phyloP scores from a whole-genome alignment of 2,888 invertebrate species.

The Cotesia congregata region DNA sequence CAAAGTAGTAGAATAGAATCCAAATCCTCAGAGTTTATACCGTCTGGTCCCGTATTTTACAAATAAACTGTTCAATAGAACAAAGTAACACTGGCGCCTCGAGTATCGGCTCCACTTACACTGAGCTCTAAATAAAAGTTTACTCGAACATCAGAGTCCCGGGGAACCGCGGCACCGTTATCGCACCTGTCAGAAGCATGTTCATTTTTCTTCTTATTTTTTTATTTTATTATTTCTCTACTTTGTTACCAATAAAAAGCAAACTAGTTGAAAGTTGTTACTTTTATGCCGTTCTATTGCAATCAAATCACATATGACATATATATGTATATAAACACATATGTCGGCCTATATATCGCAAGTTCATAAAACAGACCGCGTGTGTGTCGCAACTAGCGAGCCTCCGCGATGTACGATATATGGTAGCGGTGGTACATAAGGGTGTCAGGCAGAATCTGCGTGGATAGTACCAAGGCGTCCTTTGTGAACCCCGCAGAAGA shows the following conservation, averaged over 20 bases:
- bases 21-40: too few species aligned
- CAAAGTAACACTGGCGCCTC: conserved; percentile 24
- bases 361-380: neutral
- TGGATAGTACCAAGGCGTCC: conserved; percentile 49
- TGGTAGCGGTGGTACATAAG: conserved; percentile 12
- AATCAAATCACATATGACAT: too few species aligned
- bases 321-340: too few species aligned
- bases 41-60: too few species aligned
- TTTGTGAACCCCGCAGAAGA: conserved; percentile 21
- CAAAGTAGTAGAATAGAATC: too few species aligned
- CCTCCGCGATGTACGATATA: neutral
- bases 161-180: conserved; percentile 24
- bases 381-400: neutral
- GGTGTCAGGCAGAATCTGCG: conserved; percentile 57
- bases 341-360: too few species aligned
- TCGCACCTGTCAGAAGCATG: conserved; percentile 53
- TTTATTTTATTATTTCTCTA: neutral
- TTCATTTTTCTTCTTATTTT: conserved; percentile 48
- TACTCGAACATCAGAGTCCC: conserved; percentile 19
- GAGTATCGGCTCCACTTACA: neutral
- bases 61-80: neutral
- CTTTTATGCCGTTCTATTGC: too few species aligned
- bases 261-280: neutral
- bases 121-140: neutral
- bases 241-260: neutral